Evolutionary conservation across 2,797 vertebrate species (phyloP), one percentile per base, ranked within the genome.

Genomic region (Carapus acus): DNA sequence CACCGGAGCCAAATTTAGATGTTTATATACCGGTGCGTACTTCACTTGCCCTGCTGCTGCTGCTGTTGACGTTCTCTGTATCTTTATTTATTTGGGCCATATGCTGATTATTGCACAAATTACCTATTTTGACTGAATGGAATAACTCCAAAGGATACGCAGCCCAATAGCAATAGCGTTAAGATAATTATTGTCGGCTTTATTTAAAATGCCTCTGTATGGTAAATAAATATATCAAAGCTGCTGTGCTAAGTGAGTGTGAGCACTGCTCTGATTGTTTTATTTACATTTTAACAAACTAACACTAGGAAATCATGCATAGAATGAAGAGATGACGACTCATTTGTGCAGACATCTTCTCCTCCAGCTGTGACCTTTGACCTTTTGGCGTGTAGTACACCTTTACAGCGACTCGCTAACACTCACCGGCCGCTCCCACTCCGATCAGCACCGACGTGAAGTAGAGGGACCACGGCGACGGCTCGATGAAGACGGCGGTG

Each of bases 361-460:
- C n/a, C n/a, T n/a, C n/a, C n/a, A n/a, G n/a, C n/a, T 27, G 4
- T 27, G 24, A 9, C 9, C 24, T 27, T 27, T 27, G 24, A 9
- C 24, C 24, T 5, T 4, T 5, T 27, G 24, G 24, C 4, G 24
- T 27, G 24, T 27, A 27, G 4, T 4, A 27, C 24, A 27, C 9
- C 14, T 1, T 16, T 39, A 22, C 18, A 24, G 7, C 12, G 2
- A 2, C 5, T 4, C 31, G 41, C 29, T 46, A 1, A 9, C 43
- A 88, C 89, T 88, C 82, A 91, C 90, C 57, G 54, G 90, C 89
- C 47, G 90, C 90, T 76, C 76, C 90, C 0, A 88, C 15, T 45
- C 90, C 90, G 18, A 88, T 88, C 44, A 90, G 73, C 4, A 88
- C 76, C 4, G 90, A 91, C n/a, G 86, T 88, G 21, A 88, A 48